These are phyloP conservation scores for Pluvianellus socialis DNA, from an alignment of 2,113 vertebrate species.

Conservation along the genomic window DNA sequence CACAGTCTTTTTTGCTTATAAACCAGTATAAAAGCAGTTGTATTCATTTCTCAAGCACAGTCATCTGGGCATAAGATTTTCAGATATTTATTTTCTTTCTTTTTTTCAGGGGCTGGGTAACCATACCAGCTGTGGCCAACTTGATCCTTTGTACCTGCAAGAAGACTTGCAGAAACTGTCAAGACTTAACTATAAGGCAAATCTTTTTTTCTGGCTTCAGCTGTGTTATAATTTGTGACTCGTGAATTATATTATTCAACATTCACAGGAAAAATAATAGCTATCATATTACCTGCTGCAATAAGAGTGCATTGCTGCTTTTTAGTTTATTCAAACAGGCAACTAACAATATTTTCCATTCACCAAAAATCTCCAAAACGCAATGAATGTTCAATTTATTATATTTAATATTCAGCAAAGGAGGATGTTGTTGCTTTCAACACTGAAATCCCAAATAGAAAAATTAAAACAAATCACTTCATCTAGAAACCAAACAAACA, in stretches of 20 bases:
- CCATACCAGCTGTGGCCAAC: not conserved
- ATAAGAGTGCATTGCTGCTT: not conserved
- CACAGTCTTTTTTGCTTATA: not conserved
- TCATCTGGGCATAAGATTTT: not conserved
- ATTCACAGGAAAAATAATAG: conserved; percentile 29
- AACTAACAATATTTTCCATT: conserved; percentile 24
- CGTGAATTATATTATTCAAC: conserved; percentile 1
- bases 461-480: conserved; percentile 55
- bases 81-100: not conserved
- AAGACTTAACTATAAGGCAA: not conserved
- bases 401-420: not conserved
- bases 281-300: not conserved
- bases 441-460: not conserved
- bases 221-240: conserved; percentile 13
- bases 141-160: not conserved
- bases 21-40: not conserved
- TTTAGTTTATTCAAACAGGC: conserved; percentile 12
- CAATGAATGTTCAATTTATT: not conserved
- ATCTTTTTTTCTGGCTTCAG: conserved; percentile 11
- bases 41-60: not conserved
- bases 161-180: not conserved
- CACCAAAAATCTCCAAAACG: conserved; percentile 19
- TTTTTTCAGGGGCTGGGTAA: not conserved
- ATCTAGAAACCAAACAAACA: conserved; percentile 57
- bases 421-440: not conserved